Conservation (phyloP, 2,113 vertebrate genomes). For the Zootoca vivipara region DNA sequence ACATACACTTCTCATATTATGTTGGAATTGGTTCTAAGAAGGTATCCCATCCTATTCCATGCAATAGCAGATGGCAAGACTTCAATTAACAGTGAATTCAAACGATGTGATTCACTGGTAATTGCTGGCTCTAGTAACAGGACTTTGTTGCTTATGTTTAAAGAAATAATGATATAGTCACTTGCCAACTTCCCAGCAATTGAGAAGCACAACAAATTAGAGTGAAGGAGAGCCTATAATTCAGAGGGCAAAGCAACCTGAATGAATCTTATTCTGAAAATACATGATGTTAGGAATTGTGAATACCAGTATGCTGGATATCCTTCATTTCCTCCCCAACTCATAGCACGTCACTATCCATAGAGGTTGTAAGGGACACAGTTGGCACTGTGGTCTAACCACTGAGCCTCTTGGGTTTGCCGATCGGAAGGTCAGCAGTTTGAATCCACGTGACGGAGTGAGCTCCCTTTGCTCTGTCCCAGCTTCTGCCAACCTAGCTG, state of each 20-base stretch:
- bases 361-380: neutral
- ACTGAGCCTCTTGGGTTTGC: too few relatives aligned
- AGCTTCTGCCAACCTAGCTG: too few relatives aligned
- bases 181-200: neutral
- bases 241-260: neutral
- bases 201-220: slow-evolving; percentile 30
- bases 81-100: slow-evolving; percentile 48
- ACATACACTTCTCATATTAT: neutral
- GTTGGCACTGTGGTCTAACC: too few relatives aligned
- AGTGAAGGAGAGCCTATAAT: neutral
- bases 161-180: slow-evolving; percentile 4
- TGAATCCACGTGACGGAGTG: too few relatives aligned
- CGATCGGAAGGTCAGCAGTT: too few relatives aligned
- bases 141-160: neutral
- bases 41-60: neutral
- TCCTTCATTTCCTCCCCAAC: neutral
- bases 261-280: slow-evolving; percentile 5
- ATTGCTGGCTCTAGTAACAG: slow-evolving; percentile 45
- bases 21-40: neutral
- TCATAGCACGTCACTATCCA: neutral
- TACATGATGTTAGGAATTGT: slow-evolving; percentile 23
- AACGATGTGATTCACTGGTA: slow-evolving; percentile 18
- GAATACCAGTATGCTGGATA: slow-evolving; percentile 17
- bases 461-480: too few relatives aligned
- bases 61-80: slow-evolving; percentile 49